Evolutionary conservation across 2,888 invertebrate species (phyloP), one percentile per base, ranked within the genome.

Genomic region (Patella ulyssiponensis): DNA sequence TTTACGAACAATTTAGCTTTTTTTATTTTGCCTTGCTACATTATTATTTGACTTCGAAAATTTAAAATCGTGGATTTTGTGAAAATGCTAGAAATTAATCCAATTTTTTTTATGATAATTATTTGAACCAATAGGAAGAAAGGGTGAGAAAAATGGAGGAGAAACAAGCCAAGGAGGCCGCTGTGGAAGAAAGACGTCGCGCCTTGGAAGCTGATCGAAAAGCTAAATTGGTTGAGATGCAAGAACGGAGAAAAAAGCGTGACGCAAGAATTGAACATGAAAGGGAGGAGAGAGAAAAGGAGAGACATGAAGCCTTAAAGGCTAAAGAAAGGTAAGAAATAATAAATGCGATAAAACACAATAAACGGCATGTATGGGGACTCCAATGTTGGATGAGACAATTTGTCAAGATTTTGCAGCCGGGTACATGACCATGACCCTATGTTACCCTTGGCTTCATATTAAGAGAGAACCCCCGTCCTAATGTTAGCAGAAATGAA

Each of bases 161-260:
- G 89, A 98, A 98, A 89, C 96, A 97, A 20, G 98, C 98, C 0
- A 98, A 98, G 89, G 98, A 98, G 88, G 97, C 97, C 0, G 98
- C 98, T 0, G 98, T 97, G 0, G 98, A 98, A 88, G 96, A 97
- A 77, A 94, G 98, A 0, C 93, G 97, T 7, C 94, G 94, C 86
- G 96, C 96, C 3, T 91, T 98, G 69, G 97, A 98, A 91, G 95
- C 95, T 5, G 97, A 97, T 82, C 93, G 98, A 33, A 94, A 95
- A 86, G 94, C 91, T 3, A 86, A 91, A 54, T 86, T 92, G n/a
- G 88, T 88, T 78, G 92, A 92, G 83, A 92, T 92, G 88, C 94
- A 97, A 88, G 96, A 97, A 92, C 94, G 96, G 15, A 93, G 96
- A 79, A 95, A 95, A 89, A 94, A 96, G 52, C 96, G 97, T 90